These are phyloP conservation scores for Amiota mariae DNA, from an alignment of 2,888 invertebrate genomes.

Conservation along the genomic window DNA sequence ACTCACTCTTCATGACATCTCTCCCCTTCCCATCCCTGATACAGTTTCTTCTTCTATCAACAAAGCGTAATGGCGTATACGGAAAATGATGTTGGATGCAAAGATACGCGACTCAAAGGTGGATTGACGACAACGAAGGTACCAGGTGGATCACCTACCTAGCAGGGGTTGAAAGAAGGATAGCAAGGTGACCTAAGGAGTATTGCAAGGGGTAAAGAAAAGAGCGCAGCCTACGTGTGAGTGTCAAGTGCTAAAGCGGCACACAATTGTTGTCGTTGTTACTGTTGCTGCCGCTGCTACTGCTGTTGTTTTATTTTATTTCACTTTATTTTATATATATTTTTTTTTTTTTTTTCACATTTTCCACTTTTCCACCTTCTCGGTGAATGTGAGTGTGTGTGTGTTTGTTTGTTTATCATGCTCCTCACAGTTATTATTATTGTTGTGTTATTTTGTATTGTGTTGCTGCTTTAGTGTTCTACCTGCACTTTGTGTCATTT, in stretches of 20 bases:
- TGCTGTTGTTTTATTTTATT: not conserved
- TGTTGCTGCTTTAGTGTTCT: not conserved
- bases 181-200: too few species aligned
- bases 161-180: too few species aligned
- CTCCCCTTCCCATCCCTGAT: too few species aligned
- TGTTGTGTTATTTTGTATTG: too few species aligned
- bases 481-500: slow-evolving; percentile 39
- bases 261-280: slow-evolving; percentile 5
- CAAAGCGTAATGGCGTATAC: slow-evolving; percentile 13
- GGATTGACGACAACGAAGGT: too few species aligned
- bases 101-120: too few species aligned
- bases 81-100: not conserved
- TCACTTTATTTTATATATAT: not conserved
- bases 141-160: too few species aligned
- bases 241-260: slow-evolving; percentile 27
- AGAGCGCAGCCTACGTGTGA: slow-evolving; percentile 7
- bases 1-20: too few species aligned
- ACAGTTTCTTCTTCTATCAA: too few species aligned
- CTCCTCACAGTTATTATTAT: too few species aligned
- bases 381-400: not conserved
- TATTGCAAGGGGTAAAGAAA: not conserved
- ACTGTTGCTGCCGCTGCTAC: not conserved
- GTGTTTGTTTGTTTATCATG: not conserved
- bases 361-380: not conserved
- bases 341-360: not conserved